Percentiles rank a stretch among this genome's conserved stretches.
phyloP scores from a whole-genome alignment of 2,797 vertebrate species.

The Myripristis jacobus region DNA sequence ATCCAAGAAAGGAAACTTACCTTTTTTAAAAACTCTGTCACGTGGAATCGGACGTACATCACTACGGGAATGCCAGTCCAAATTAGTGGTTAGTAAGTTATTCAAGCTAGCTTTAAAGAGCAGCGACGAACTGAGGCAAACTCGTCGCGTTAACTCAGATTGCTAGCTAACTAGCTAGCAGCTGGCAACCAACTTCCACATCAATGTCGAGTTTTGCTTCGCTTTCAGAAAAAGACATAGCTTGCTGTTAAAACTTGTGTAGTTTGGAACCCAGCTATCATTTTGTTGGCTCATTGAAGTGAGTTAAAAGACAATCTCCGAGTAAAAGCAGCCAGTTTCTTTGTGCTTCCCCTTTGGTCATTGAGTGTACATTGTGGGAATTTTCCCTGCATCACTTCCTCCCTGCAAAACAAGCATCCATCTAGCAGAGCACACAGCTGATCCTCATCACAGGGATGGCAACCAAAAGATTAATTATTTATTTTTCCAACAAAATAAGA shows the following conservation, averaged over 20 bases:
- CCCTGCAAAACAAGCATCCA: slow-evolving; percentile 58
- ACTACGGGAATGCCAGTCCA: slow-evolving; percentile 22
- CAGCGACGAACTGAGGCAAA: slow-evolving; percentile 67
- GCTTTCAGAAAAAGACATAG: neutral
- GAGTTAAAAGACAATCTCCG: slow-evolving; percentile 52
- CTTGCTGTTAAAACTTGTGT: neutral
- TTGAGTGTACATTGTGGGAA: slow-evolving; percentile 80
- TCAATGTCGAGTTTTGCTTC: slow-evolving; percentile 22
- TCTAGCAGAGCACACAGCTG: slow-evolving; percentile 69
- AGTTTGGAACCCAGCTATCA: slow-evolving; percentile 10
- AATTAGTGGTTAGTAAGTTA: slow-evolving; percentile 52
- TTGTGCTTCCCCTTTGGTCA: slow-evolving; percentile 84
- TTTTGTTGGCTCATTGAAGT: slow-evolving; percentile 7
- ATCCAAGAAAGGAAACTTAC: slow-evolving; percentile 49
- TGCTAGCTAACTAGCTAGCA: slow-evolving; percentile 71
- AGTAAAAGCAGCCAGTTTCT: slow-evolving; percentile 70
- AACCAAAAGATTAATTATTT: neutral
- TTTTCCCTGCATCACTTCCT: slow-evolving; percentile 86
- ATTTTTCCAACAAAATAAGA: neutral
- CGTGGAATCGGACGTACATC: slow-evolving; percentile 47
- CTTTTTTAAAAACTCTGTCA: slow-evolving; percentile 7
- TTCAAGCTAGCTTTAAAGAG: neutral
- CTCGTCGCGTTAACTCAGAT: slow-evolving; percentile 75
- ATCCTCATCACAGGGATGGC: slow-evolving; percentile 52
- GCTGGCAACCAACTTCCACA: slow-evolving; percentile 73